These are phyloP conservation scores for Drosophila tristis DNA, from an alignment of 1,140 invertebrate species.

Conservation along the genomic window DNA sequence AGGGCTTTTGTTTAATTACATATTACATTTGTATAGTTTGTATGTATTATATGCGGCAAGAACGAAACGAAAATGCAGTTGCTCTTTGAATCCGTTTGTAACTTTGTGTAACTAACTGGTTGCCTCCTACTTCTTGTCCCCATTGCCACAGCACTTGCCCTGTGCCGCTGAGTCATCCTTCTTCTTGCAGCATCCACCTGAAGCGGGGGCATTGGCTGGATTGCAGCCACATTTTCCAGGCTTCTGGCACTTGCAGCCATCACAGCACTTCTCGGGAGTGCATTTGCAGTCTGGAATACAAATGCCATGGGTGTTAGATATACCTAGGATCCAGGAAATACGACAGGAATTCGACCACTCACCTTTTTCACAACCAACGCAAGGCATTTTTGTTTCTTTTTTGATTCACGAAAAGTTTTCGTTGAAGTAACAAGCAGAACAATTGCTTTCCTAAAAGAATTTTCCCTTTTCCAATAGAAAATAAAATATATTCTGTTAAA, in stretches of 20 bases:
- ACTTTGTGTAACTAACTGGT: not conserved
- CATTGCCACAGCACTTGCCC: slow-evolving; percentile 39
- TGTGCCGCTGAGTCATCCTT: not conserved
- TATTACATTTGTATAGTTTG: no score
- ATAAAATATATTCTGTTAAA: not conserved
- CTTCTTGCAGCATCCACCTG: slow-evolving; percentile 41
- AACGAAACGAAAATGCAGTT: no score
- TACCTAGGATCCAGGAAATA: no score
- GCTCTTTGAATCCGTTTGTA: not conserved
- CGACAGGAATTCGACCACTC: not conserved
- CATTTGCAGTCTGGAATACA: slow-evolving; percentile 85
- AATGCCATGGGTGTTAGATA: no score
- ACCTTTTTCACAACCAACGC: slow-evolving; percentile 74
- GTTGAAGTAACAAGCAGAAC: not conserved
- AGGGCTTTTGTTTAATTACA: no score
- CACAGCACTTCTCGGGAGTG: slow-evolving; percentile 84
- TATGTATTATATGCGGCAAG: no score
- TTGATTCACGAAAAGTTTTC: not conserved
- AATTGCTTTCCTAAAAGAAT: no score
- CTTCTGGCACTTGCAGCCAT: slow-evolving; percentile 85
- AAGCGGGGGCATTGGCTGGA: slow-evolving; percentile 20
- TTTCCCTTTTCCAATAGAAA: not conserved
- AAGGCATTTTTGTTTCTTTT: slow-evolving; percentile 62
- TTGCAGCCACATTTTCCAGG: slow-evolving; percentile 83
- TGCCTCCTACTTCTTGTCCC: slow-evolving; percentile 24